These are phyloP conservation scores for Anoura caudifer DNA, from an alignment of 2,113 vertebrate genomes.

Conservation along the genomic window DNA sequence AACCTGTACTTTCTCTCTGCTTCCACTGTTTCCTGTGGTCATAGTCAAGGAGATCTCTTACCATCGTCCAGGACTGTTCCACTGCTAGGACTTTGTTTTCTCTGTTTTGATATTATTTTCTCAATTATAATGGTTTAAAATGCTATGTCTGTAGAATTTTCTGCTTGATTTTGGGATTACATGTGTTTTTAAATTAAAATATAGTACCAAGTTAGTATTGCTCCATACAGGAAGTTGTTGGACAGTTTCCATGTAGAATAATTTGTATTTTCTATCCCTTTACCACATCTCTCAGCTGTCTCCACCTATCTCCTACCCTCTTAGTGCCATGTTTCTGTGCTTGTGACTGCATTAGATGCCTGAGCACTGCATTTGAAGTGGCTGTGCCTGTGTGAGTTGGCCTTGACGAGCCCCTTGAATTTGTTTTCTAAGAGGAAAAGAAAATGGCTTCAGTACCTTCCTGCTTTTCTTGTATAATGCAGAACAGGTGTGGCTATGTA, in stretches of 20 bases:
- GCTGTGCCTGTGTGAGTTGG: background rate
- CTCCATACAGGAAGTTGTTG: background rate
- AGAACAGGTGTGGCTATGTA: background rate
- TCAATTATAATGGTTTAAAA: background rate
- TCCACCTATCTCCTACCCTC: background rate
- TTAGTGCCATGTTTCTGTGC: background rate
- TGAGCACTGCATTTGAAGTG: background rate
- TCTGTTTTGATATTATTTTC: background rate
- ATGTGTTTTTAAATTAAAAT: constrained; percentile 37
- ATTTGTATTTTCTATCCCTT: background rate
- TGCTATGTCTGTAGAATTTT: background rate
- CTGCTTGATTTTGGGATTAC: background rate
- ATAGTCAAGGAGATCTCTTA: background rate
- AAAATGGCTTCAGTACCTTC: background rate
- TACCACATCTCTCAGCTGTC: background rate
- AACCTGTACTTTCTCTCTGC: background rate
- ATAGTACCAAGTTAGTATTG: background rate
- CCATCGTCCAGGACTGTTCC: background rate
- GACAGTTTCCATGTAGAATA: background rate
- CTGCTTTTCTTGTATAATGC: background rate
- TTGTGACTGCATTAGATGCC: background rate
- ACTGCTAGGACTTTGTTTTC: background rate
- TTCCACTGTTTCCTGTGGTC: background rate
- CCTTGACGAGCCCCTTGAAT: background rate
- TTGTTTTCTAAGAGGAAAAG: background rate